Evolutionary conservation across 2,888 invertebrate genomes (phyloP).

Genomic region (Rhabditoides inermis): DNA sequence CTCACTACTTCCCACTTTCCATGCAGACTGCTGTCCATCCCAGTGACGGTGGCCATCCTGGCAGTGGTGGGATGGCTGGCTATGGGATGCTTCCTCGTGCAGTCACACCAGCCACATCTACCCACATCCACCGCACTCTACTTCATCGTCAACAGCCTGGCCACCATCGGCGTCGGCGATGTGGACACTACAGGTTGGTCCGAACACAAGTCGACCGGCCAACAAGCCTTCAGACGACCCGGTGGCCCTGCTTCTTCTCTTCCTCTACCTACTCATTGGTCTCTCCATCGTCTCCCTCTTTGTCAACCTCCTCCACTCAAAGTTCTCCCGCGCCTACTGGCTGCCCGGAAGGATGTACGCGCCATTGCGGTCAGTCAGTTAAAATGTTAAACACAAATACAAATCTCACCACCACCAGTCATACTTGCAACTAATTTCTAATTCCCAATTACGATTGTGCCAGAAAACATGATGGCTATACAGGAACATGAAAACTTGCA

Average conservation of each 20-base stretch:
- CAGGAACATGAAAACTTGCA: neutral
- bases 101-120: slow-evolving; percentile 50
- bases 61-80: slow-evolving; percentile 53
- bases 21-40: too few relatives aligned
- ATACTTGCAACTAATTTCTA: too few relatives aligned
- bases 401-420: neutral
- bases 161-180: slow-evolving; percentile 51
- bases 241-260: slow-evolving; percentile 1
- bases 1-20: too few relatives aligned
- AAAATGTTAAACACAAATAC: neutral
- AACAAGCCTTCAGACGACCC: slow-evolving; percentile 6
- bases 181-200: slow-evolving; percentile 15
- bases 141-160: slow-evolving; percentile 53
- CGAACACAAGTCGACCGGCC: neutral
- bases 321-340: slow-evolving; percentile 31
- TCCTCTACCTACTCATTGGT: slow-evolving; percentile 21
- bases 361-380: slow-evolving; percentile 12
- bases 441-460: too few relatives aligned
- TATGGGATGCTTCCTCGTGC: slow-evolving; percentile 51
- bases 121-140: slow-evolving; percentile 52
- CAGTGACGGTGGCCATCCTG: slow-evolving; percentile 27
- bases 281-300: slow-evolving; percentile 27
- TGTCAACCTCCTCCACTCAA: slow-evolving; percentile 30
- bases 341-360: slow-evolving; percentile 24
- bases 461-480: neutral